Evolutionary conservation across 2,113 vertebrate species (phyloP).

Genomic region (Oryzias curvinotus): DNA sequence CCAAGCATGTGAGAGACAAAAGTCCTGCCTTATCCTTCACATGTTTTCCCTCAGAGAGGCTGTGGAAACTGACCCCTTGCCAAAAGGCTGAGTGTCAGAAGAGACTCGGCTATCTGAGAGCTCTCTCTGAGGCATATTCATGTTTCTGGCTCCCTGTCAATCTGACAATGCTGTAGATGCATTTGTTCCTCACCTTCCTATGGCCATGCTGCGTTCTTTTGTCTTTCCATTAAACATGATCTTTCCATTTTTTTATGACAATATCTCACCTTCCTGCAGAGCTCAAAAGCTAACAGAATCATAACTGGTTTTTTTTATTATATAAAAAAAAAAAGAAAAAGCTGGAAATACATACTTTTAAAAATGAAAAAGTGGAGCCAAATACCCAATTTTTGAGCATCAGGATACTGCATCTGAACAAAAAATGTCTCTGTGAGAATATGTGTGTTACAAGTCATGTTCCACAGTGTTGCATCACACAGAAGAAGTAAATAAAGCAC

Average conservation of each 20-base stretch:
- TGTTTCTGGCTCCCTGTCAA: conserved; percentile 32
- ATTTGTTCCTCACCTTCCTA: conserved; percentile 23
- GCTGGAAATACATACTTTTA: too few relatives aligned
- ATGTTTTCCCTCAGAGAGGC: conserved; percentile 26
- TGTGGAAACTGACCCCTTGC: conserved; percentile 44
- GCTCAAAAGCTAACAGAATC: conserved; percentile 2
- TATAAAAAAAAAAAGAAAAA: too few relatives aligned
- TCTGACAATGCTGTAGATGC: conserved; percentile 19
- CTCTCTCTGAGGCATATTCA: conserved; percentile 43
- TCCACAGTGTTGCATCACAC: conserved; percentile 13
- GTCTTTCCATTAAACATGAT: background rate
- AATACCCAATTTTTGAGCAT: too few relatives aligned
- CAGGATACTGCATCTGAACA: too few relatives aligned
- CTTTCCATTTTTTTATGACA: conserved; percentile 21
- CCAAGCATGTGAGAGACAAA: conserved; percentile 38
- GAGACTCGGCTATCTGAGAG: conserved; percentile 48
- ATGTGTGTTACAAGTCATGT: background rate
- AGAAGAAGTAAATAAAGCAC: conserved; percentile 1
- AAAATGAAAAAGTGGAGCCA: too few relatives aligned
- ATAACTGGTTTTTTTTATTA: too few relatives aligned
- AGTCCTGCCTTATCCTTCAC: conserved; percentile 34
- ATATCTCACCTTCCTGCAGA: conserved; percentile 31
- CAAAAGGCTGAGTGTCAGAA: conserved; percentile 26
- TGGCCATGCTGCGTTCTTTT: background rate
- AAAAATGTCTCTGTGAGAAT: too few relatives aligned